Conservation (phyloP, 2,888 invertebrate species). For the Aphidoletes aphidimyza region DNA sequence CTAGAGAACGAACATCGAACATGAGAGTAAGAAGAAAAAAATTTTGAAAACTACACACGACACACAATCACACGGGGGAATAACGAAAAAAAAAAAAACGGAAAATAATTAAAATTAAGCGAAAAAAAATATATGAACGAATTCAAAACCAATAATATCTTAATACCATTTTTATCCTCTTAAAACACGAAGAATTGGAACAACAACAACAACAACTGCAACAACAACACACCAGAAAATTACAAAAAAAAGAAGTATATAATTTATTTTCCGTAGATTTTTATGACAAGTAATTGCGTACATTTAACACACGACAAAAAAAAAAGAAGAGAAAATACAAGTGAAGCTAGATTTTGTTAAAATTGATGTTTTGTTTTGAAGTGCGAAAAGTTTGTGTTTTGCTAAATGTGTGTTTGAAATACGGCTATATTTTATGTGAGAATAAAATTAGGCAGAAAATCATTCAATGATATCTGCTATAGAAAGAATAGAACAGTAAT, state of each 20-base stretch:
- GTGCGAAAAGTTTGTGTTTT: background rate
- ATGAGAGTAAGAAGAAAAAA: conserved; percentile 54
- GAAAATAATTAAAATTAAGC: background rate
- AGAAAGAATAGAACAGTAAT: too few species aligned
- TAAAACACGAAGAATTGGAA: too few species aligned
- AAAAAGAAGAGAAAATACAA: background rate
- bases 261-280: conserved; percentile 40
- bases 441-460: too few species aligned
- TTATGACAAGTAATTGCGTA: conserved; percentile 17
- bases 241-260: background rate
- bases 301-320: background rate
- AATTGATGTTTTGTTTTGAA: conserved; percentile 27
- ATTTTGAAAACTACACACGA: conserved; percentile 52
- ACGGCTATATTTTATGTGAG: too few species aligned
- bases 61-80: conserved; percentile 12
- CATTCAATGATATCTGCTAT: too few species aligned
- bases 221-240: background rate
- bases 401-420: background rate
- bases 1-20: conserved; percentile 53
- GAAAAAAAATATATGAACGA: background rate
- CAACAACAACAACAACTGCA: background rate
- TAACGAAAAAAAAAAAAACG: background rate
- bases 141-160: conserved; percentile 9
- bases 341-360: background rate
- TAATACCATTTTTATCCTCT: conserved; percentile 42